phyloP scores from a whole-genome alignment of 2,888 invertebrate species.

The Meandrusa payeni region DNA sequence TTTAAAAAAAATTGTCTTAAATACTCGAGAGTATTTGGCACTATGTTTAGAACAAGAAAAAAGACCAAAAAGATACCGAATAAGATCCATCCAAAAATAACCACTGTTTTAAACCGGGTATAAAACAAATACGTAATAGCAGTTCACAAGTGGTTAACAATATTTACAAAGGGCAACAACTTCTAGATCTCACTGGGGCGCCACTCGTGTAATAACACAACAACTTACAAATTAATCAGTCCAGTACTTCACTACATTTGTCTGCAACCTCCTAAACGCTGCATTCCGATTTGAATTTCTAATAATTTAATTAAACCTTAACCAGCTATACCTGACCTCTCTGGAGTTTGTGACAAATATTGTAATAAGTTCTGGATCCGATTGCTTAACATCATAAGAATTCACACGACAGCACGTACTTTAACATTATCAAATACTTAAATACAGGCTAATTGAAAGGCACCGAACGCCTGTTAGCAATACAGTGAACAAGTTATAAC shows the following conservation, averaged over 20 bases:
- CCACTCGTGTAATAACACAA: conserved; percentile 1
- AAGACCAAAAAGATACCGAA: conserved; percentile 46
- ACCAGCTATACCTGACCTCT: background rate
- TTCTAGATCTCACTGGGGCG: conserved; percentile 45
- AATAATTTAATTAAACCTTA: background rate
- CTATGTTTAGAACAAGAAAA: conserved; percentile 51
- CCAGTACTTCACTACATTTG: conserved; percentile 10
- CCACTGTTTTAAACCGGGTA: conserved; percentile 40
- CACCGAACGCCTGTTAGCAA: conserved; percentile 18
- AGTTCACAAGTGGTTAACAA: conserved; percentile 63
- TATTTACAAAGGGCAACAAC: conserved; percentile 72
- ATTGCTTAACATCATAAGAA: conserved; percentile 15
- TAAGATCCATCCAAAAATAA: conserved; percentile 36
- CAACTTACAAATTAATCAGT: conserved; percentile 21
- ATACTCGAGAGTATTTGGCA: conserved; percentile 66
- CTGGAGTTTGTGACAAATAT: conserved; percentile 7
- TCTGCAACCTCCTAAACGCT: background rate
- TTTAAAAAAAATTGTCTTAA: background rate
- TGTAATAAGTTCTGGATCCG: conserved; percentile 13
- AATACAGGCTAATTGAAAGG: conserved; percentile 19
- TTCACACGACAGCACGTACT: conserved; percentile 1
- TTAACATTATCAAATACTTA: conserved; percentile 9
- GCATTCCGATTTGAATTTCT: too few species aligned
- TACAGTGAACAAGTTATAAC: conserved; percentile 7
- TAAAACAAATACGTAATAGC: conserved; percentile 41